Evolutionary conservation across 35 echinoderm and acorn worm species (phyloP).

Genomic region (Diadema setosum): DNA sequence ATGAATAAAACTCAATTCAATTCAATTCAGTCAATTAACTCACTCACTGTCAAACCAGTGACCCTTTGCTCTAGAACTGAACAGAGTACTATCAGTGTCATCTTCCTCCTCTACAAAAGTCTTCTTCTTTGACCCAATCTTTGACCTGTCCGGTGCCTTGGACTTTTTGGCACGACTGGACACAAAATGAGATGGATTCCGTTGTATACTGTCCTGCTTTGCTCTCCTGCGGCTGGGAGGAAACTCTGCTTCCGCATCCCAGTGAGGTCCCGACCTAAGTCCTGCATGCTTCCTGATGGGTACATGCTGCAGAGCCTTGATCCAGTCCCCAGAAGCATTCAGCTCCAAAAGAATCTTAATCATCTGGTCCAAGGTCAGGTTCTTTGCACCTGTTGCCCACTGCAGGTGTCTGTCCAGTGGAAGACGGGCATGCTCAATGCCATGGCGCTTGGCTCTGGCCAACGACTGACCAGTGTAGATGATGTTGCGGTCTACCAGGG

Average conservation of each 20-base stretch:
- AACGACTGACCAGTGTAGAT: conserved; percentile 56
- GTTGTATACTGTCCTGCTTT: background rate
- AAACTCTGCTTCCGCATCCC: background rate
- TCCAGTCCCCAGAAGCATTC: conserved; percentile 64
- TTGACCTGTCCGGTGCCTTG: background rate
- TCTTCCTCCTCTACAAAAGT: background rate
- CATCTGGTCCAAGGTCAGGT: conserved; percentile 77
- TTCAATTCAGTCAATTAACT: too few species aligned
- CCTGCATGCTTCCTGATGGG: conserved; percentile 56
- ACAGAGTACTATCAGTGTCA: background rate
- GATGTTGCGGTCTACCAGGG: conserved; percentile 32
- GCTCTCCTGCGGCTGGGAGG: background rate
- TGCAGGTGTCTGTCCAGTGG: conserved; percentile 75
- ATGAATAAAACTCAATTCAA: too few species aligned
- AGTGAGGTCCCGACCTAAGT: background rate
- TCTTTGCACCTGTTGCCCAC: conserved; percentile 69
- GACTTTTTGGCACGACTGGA: conserved; percentile 14
- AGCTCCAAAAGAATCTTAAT: conserved; percentile 60
- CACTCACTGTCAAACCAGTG: too few species aligned
- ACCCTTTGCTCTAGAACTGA: too few species aligned
- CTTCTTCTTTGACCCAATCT: background rate
- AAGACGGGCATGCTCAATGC: conserved; percentile 56
- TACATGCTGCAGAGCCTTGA: conserved; percentile 69
- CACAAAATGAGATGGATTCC: conserved; percentile 21
- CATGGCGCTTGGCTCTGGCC: conserved; percentile 67